Percentiles rank a stretch among this genome's conserved stretches.
Conservation (phyloP, 2,113 vertebrate genomes). For the Marcusenius ussheri region DNA sequence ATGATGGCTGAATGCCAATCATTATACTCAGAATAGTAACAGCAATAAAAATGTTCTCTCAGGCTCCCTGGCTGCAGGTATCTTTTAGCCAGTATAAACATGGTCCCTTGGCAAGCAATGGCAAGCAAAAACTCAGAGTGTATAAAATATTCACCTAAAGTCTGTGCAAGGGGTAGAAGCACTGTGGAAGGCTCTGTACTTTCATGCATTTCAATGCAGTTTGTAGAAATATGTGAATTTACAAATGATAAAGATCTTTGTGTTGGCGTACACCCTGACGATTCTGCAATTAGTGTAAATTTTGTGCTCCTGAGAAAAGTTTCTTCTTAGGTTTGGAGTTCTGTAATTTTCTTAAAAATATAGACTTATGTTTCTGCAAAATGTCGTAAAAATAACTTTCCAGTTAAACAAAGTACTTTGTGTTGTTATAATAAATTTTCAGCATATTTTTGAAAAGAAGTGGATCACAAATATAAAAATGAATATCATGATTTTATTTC, state of each 20-base stretch:
- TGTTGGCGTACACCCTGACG: neutral
- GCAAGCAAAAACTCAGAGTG: conserved; percentile 33
- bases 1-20: conserved; percentile 46
- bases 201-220: neutral
- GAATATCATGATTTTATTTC: neutral
- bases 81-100: conserved; percentile 55
- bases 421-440: neutral
- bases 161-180: neutral
- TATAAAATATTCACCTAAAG: conserved; percentile 29
- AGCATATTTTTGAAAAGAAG: neutral
- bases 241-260: neutral
- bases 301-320: neutral
- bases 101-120: conserved; percentile 33
- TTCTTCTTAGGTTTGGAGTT: neutral
- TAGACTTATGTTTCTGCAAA: neutral
- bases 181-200: neutral
- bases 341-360: neutral
- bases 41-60: conserved; percentile 50
- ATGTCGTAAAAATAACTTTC: neutral
- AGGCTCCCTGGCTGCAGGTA: conserved; percentile 56
- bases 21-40: conserved; percentile 65
- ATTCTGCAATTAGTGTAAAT: neutral
- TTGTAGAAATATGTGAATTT: neutral
- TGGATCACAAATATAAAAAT: neutral
- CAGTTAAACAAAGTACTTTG: neutral